Evolutionary conservation across 1,140 invertebrate species (phyloP), one percentile per base, ranked within the genome.

Genomic region (Scaptomyza pallida): DNA sequence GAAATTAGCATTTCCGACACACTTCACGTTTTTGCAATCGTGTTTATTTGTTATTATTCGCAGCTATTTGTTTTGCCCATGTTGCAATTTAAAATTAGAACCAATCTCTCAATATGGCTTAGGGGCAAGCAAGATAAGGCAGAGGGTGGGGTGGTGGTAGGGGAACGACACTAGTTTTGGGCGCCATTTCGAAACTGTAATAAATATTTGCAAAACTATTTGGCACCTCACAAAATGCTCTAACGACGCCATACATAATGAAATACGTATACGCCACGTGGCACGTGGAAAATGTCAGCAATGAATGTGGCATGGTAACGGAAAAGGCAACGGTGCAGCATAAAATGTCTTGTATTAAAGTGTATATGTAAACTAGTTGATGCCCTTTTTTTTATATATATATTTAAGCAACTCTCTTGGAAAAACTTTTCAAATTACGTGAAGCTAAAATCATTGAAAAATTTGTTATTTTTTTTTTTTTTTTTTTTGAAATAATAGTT

Each of bases 11-110:
- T 65, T 61, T 71, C 35, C 44, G 76, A 79, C 72, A 71, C 76
- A 71, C 76, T 79, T 79, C 70, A 56, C 70, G 26, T 67, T 78
- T 69, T 57, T 15, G 51, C 45, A 57, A 54, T 41, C 23, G 62
- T 73, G 55, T 68, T 55, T 43, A n/a, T n/a, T n/a, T n/a, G n/a
- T n/a, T 26, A 37, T 37, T 37, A 37, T n/a, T 37, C 64, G 69
- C 40, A 13, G 30, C 37, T 56, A 61, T 72, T 72, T 68, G 56
- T 56, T 72, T 55, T 51, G 40, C n/a, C 48, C 73, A 78, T 70
- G 76, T 78, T 78, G 76, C 76, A 75, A 33, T 74, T 79, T 78
- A 63, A 64, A 78, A 78, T 78, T 78, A 78, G 76, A 78, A 74
- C 64, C 45, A 60, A 10, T 13, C 30, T 13, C 30, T 15, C 44